phyloP scores from a whole-genome alignment of 2,113 vertebrate genomes.

The Pica pica region DNA sequence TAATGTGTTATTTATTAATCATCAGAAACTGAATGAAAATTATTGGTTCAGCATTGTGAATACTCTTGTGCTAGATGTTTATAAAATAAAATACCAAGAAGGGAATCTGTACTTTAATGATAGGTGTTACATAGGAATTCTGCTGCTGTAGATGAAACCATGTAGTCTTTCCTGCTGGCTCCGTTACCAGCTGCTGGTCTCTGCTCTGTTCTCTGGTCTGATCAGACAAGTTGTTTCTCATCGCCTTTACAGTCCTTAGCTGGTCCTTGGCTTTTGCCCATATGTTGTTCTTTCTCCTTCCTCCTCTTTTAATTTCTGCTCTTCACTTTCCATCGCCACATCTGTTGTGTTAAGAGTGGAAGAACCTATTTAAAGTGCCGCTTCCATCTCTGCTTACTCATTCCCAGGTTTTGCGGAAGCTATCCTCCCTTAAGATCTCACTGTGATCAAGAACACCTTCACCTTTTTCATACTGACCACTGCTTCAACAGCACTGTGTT shows the following conservation, averaged over 20 bases:
- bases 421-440: neutral
- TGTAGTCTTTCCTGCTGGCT: neutral
- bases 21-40: neutral
- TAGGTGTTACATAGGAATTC: neutral
- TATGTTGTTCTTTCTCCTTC: neutral
- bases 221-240: neutral
- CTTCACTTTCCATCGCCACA: neutral
- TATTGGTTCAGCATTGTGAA: neutral
- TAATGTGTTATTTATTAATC: constrained; percentile 14
- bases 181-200: neutral
- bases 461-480: neutral
- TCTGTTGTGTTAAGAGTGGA: neutral
- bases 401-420: neutral
- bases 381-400: neutral
- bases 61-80: neutral
- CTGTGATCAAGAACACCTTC: neutral
- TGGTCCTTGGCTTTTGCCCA: neutral
- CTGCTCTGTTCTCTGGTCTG: neutral
- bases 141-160: neutral
- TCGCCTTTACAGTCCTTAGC: neutral
- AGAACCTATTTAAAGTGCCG: neutral
- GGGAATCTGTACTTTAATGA: neutral
- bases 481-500: neutral
- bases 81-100: neutral
- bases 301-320: neutral